Percentiles rank a stretch among this genome's conserved stretches.
These are phyloP conservation scores for Eupithecia inturbata DNA, from an alignment of 2,888 invertebrate genomes.

Conservation along the genomic window DNA sequence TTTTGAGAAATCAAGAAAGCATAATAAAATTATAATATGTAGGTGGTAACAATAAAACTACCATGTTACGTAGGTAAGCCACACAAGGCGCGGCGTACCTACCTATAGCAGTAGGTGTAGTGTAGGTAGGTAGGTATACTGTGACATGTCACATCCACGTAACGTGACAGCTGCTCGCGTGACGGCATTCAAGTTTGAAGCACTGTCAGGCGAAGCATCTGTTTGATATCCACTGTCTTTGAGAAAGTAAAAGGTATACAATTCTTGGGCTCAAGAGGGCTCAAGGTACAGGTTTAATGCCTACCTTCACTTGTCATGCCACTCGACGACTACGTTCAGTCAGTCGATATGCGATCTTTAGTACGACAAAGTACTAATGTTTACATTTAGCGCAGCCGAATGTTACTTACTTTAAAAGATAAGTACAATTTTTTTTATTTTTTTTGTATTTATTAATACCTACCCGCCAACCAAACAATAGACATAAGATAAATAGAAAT, in stretches of 20 bases:
- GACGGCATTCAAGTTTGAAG: conserved; percentile 2
- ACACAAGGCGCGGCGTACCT: background rate
- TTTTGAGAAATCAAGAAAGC: too few species aligned
- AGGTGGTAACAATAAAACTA: too few species aligned
- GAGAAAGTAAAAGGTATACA: background rate
- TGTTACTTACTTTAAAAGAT: background rate
- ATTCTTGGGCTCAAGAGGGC: background rate
- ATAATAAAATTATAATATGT: too few species aligned
- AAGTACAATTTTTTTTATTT: background rate
- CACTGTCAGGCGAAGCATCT: background rate
- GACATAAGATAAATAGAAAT: too few species aligned
- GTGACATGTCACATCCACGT: background rate
- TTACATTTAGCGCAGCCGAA: background rate
- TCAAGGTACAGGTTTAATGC: too few species aligned
- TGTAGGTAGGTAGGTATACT: background rate
- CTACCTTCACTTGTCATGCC: too few species aligned
- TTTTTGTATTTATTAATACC: too few species aligned
- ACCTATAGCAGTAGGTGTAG: background rate
- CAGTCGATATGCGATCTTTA: background rate
- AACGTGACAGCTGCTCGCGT: conserved; percentile 13
- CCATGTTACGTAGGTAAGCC: too few species aligned
- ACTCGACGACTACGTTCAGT: background rate
- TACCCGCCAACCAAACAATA: too few species aligned
- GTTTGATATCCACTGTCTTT: background rate
- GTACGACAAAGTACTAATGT: background rate